Evolutionary conservation across 2,797 vertebrate species (phyloP), one percentile per base, ranked within the genome.

Genomic region (Novumbra hubbsi): DNA sequence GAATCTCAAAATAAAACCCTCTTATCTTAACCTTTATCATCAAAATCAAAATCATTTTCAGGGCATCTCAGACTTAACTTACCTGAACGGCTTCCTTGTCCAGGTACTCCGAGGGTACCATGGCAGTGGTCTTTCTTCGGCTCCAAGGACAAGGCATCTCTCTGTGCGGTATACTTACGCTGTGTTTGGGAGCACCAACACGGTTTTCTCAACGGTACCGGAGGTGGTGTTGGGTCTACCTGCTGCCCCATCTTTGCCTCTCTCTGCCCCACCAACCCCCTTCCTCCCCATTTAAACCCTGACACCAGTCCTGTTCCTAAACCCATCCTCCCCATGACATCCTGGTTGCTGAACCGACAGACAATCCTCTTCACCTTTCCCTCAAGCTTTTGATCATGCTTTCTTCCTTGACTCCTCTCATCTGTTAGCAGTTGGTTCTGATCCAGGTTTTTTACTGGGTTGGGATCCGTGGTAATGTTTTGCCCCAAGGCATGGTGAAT

Each of bases 361-460:
- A 81, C 62, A 2, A 74, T 78, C n/a, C 71, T 57, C 68, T 78
- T 78, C 15, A 78, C 80, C 32, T 76, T 76, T 21, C 71, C 74
- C 15, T 76, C 67, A n/a, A 1, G 55, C 3, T 1, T 21, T 24
- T 24, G 55, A 60, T 55, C 55, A 66, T 30, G 68, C 30, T 60
- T 16, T 30, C 38, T 16, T 2, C 14, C 38, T 11, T 28, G 34
- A 21, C 4, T 34, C 32, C 62, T 45, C 11, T 66, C 63, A 30
- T n/a, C 27, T 38, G 50, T 57, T 17, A 4, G 19, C 12, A 3
- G 19, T 34, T 57, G 55, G 55, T 57, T 57, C 55, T 57, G 52
- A 21, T 24, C 8, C 2, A 12, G 69, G 49, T 57, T 70, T 70
- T 57, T 70, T 70, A 28, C 12, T 16, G 3, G 28, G 24, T 64